Evolutionary conservation across 1,140 invertebrate genomes (phyloP).

Genomic region (Euwallacea fornicatus): DNA sequence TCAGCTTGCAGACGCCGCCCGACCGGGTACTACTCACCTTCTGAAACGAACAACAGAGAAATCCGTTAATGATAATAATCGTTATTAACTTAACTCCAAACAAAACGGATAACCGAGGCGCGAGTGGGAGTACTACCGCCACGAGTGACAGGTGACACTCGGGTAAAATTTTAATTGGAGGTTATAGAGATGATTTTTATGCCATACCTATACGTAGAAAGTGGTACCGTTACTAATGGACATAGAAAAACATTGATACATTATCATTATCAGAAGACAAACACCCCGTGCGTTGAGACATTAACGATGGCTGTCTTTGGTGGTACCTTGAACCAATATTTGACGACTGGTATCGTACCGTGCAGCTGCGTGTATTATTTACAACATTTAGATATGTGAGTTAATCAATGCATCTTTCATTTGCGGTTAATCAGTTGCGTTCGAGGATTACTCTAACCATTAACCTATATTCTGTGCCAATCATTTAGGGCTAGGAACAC

Average conservation of each 20-base stretch:
- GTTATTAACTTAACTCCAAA: slow-evolving; percentile 8
- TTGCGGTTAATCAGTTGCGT: slow-evolving; percentile 12
- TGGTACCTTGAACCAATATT: slow-evolving; percentile 39
- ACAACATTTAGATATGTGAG: slow-evolving; percentile 38
- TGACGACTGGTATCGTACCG: slow-evolving; percentile 36
- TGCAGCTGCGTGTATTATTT: slow-evolving; percentile 39
- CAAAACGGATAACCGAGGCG: not conserved
- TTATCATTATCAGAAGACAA: slow-evolving; percentile 38
- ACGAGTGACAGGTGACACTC: too few relatives aligned
- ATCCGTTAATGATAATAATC: slow-evolving; percentile 13
- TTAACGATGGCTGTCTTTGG: slow-evolving; percentile 19
- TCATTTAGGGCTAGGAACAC: too few relatives aligned
- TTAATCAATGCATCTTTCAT: slow-evolving; percentile 36
- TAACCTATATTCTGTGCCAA: not conserved
- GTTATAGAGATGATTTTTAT: too few relatives aligned
- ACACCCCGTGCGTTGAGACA: slow-evolving; percentile 31
- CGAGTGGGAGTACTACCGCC: too few relatives aligned
- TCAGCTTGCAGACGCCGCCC: not conserved
- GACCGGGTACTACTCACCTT: slow-evolving; percentile 7
- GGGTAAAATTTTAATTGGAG: too few relatives aligned
- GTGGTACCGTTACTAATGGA: too few relatives aligned
- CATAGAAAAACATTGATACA: not conserved
- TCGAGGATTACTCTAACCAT: slow-evolving; percentile 5
- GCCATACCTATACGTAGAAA: too few relatives aligned
- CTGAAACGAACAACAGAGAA: slow-evolving; percentile 8